A percentile compares a stretch with the other conserved stretches of the same genome.
These are phyloP conservation scores for Molorchus minor DNA, from an alignment of 2,888 invertebrate species.

Conservation along the genomic window DNA sequence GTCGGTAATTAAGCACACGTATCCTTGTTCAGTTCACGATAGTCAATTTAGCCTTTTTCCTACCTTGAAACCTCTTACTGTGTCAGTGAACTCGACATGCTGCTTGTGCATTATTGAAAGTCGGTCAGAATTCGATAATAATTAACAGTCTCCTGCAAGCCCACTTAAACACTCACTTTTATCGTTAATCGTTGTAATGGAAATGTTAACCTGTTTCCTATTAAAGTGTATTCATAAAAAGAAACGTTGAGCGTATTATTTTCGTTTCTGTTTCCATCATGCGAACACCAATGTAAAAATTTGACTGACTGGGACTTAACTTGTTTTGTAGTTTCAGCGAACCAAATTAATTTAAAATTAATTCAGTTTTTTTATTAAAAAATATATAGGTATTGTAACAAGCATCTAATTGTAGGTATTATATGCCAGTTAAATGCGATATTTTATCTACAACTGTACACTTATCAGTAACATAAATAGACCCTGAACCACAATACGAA, in stretches of 20 bases:
- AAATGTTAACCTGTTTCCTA: constrained; percentile 3
- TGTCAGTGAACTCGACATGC: constrained; percentile 16
- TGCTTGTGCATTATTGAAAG: constrained; percentile 16
- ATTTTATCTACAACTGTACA: too few species aligned
- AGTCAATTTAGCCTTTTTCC: not conserved
- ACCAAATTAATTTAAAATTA: too few species aligned
- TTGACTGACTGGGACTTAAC: too few species aligned
- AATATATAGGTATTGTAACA: too few species aligned
- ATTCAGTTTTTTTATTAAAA: too few species aligned
- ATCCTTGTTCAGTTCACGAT: constrained; percentile 3
- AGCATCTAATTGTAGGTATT: too few species aligned
- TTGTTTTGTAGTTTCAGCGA: too few species aligned
- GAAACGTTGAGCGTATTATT: constrained; percentile 1
- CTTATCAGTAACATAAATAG: too few species aligned
- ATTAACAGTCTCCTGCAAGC: constrained; percentile 10
- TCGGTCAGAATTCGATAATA: constrained; percentile 16
- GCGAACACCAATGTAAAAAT: not conserved
- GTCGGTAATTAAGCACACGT: too few species aligned
- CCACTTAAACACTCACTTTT: constrained; percentile 17
- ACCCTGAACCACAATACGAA: too few species aligned
- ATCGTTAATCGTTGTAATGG: constrained; percentile 9
- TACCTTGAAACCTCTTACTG: not conserved
- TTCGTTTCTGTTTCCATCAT: not conserved
- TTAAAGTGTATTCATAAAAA: not conserved
- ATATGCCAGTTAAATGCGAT: too few species aligned